These are phyloP conservation scores for Anastrepha obliqua DNA, from an alignment of 1,140 invertebrate species.

Conservation along the genomic window DNA sequence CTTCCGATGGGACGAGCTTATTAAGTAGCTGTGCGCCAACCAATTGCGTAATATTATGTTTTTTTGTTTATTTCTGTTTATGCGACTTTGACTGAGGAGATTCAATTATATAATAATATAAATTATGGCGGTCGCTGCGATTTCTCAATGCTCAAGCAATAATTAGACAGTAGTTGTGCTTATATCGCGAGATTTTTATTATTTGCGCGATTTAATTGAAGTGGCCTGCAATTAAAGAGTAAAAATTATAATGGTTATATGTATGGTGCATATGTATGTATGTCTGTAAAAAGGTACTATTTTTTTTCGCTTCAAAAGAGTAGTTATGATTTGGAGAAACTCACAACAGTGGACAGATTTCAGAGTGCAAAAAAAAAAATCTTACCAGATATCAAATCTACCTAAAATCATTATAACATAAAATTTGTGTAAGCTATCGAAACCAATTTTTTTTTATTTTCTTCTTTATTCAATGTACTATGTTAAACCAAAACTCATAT, in stretches of 20 bases:
- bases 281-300: too few species aligned
- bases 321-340: too few species aligned
- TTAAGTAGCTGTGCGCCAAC: neutral
- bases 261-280: too few species aligned
- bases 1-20: neutral
- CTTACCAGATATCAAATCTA: too few species aligned
- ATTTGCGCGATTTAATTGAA: constrained; percentile 42
- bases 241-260: neutral
- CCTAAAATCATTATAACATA: too few species aligned
- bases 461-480: too few species aligned
- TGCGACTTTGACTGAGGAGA: neutral
- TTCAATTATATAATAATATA: constrained; percentile 10
- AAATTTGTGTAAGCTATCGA: too few species aligned
- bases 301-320: too few species aligned
- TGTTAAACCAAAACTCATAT: too few species aligned
- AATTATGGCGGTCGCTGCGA: neutral
- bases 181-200: neutral
- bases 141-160: constrained; percentile 10
- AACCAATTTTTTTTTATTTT: too few species aligned
- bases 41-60: neutral
- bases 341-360: too few species aligned
- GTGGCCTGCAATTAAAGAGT: constrained; percentile 31
- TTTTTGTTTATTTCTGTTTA: neutral
- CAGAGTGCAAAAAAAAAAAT: too few species aligned
- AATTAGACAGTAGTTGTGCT: constrained; percentile 49